Conservation (phyloP, 2,888 invertebrate species). For the Dicycla oo region DNA sequence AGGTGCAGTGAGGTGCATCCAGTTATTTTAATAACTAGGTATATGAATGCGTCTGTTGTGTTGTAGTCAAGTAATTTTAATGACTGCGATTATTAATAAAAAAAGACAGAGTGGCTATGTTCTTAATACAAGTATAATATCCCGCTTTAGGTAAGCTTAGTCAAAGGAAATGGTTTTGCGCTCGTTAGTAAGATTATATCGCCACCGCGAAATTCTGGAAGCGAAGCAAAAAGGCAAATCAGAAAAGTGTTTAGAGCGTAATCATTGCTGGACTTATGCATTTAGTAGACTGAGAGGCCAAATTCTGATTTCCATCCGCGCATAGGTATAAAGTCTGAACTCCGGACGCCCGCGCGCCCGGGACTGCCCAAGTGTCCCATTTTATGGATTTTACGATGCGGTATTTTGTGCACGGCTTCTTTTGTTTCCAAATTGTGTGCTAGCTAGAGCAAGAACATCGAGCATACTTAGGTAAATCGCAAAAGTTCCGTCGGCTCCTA, state of each 20-base stretch:
- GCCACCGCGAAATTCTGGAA: background rate
- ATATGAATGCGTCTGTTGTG: conserved; percentile 18
- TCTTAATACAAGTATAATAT: background rate
- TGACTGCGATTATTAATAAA: background rate
- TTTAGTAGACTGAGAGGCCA: conserved; percentile 5
- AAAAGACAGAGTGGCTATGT: background rate
- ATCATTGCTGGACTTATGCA: background rate
- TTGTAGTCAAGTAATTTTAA: background rate
- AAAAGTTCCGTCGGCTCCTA: background rate
- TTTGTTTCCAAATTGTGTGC: background rate
- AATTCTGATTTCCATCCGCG: conserved; percentile 28
- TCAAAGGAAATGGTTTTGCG: conserved; percentile 10
- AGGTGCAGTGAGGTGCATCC: conserved; percentile 27
- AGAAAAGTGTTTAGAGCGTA: background rate
- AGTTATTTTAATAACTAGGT: conserved; percentile 25
- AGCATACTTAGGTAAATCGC: background rate
- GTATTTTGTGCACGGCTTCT: background rate
- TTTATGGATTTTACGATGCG: conserved; percentile 1
- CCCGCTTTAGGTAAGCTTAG: background rate
- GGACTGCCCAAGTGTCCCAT: background rate
- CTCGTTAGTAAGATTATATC: conserved; percentile 17
- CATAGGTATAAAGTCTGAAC: conserved; percentile 5
- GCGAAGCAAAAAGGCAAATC: background rate
- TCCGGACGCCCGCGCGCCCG: background rate
- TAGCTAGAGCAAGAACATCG: background rate